Conservation (phyloP, 2,888 invertebrate genomes). For the Syrphus vitripennis region DNA sequence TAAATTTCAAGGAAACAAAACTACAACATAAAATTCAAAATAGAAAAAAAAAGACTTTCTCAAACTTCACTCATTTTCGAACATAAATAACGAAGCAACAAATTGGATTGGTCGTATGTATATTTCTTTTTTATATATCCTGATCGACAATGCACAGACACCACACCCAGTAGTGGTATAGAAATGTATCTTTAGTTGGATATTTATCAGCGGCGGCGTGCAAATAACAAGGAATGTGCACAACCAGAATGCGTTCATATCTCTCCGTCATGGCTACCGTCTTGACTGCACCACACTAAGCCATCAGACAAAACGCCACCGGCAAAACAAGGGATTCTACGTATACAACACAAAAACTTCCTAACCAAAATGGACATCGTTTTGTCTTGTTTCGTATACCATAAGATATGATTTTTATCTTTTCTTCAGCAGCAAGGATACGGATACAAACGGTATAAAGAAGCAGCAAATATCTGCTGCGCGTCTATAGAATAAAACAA, state of each 20-base stretch:
- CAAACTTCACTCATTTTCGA: slow-evolving; percentile 55
- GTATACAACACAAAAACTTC: neutral
- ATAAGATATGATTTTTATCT: slow-evolving; percentile 38
- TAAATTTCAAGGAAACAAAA: slow-evolving; percentile 12
- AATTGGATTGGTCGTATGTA: neutral
- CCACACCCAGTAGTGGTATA: neutral
- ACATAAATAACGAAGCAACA: slow-evolving; percentile 33
- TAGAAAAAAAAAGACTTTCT: slow-evolving; percentile 1
- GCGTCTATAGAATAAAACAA: slow-evolving; percentile 16
- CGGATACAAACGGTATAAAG: slow-evolving; percentile 12
- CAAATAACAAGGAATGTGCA: neutral
- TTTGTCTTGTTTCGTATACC: slow-evolving; percentile 15
- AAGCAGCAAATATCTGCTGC: slow-evolving; percentile 41
- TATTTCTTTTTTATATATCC: neutral
- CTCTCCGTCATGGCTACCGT: neutral
- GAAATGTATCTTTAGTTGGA: neutral
- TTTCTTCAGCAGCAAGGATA: slow-evolving; percentile 23
- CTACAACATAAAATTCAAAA: neutral
- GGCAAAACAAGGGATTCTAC: slow-evolving; percentile 38
- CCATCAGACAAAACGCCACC: slow-evolving; percentile 37
- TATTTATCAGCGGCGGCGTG: neutral
- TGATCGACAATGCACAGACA: slow-evolving; percentile 8
- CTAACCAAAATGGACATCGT: slow-evolving; percentile 44
- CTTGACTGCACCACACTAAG: neutral
- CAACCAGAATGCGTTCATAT: slow-evolving; percentile 22